A percentile compares a stretch with the other conserved stretches of the same genome.
These are phyloP conservation scores for Carabus problematicus DNA, from an alignment of 2,888 invertebrate species.

Conservation along the genomic window DNA sequence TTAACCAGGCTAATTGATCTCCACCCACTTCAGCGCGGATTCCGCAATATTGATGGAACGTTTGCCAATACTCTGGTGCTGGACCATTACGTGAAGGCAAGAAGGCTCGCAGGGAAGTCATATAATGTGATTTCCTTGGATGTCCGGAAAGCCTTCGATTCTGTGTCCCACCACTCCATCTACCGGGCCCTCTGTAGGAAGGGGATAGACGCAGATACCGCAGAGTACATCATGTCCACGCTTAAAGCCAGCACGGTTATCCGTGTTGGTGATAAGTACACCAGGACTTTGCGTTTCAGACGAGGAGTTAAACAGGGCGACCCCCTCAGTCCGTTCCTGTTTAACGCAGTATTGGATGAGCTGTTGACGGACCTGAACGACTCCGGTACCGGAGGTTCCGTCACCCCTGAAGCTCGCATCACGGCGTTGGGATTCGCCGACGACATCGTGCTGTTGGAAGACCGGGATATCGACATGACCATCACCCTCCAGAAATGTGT, in stretches of 20 bases:
- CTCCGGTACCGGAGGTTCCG: slow-evolving; percentile 37
- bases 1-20: slow-evolving; percentile 34
- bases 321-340: slow-evolving; percentile 51
- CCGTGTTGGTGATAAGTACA: slow-evolving; percentile 41
- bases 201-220: slow-evolving; percentile 51
- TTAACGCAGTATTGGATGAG: slow-evolving; percentile 50
- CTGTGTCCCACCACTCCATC: slow-evolving; percentile 46
- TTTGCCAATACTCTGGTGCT: slow-evolving; percentile 52
- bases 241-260: slow-evolving; percentile 49
- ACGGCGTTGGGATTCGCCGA: slow-evolving; percentile 57
- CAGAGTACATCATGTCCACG: slow-evolving; percentile 49
- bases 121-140: slow-evolving; percentile 55
- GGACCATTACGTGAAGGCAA: slow-evolving; percentile 47
- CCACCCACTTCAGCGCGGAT: slow-evolving; percentile 49
- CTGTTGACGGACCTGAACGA: slow-evolving; percentile 41
- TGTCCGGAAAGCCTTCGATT: slow-evolving; percentile 57
- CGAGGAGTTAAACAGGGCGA: slow-evolving; percentile 57
- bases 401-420: not conserved
- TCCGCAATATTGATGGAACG: slow-evolving; percentile 53
- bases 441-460: slow-evolving; percentile 52
- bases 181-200: slow-evolving; percentile 48
- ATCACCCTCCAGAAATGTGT: not conserved
- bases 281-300: slow-evolving; percentile 41
- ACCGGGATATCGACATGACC: slow-evolving; percentile 50
- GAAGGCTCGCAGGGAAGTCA: slow-evolving; percentile 48